Percentiles rank a stretch among this genome's conserved stretches.
Conservation (phyloP, 2,797 vertebrate species). For the Oryzias sinensis region DNA sequence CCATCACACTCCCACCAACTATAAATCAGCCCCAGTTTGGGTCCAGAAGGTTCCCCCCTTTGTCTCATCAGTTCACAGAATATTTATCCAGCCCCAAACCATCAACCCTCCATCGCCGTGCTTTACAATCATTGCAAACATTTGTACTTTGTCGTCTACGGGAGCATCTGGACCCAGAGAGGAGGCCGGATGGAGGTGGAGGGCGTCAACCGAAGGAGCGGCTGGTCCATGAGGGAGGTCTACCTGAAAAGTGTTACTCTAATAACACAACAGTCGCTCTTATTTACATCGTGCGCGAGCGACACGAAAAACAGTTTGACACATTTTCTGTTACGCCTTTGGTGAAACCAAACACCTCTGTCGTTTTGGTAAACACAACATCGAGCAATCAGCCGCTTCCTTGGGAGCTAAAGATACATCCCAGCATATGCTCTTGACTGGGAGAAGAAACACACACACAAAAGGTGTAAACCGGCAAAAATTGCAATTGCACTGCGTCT, state of each 20-base stretch:
- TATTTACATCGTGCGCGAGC: constrained; percentile 70
- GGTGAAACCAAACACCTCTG: constrained; percentile 78
- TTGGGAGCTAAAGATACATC: constrained; percentile 79
- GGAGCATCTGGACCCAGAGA: too few species aligned
- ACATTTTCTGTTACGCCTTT: constrained; percentile 78
- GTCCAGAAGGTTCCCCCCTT: too few species aligned
- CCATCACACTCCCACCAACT: too few species aligned
- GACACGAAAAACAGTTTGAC: constrained; percentile 76
- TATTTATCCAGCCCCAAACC: too few species aligned
- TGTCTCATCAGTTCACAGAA: too few species aligned
- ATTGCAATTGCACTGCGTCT: constrained; percentile 80
- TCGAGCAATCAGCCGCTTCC: constrained; percentile 72
- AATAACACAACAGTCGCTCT: constrained; percentile 73
- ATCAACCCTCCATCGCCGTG: too few species aligned
- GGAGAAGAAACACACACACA: constrained; percentile 50
- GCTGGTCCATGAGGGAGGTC: constrained; percentile 56
- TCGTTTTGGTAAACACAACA: constrained; percentile 80
- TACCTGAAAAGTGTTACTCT: constrained; percentile 74
- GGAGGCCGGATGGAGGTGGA: too few species aligned
- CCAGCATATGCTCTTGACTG: constrained; percentile 82
- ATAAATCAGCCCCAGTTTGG: too few species aligned
- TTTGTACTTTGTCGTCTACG: too few species aligned
- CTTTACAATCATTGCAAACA: too few species aligned
- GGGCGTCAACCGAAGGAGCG: too few species aligned
- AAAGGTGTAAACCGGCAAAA: constrained; percentile 82